phyloP scores from a whole-genome alignment of 2,113 vertebrate species.

The Platysteira castanea region DNA sequence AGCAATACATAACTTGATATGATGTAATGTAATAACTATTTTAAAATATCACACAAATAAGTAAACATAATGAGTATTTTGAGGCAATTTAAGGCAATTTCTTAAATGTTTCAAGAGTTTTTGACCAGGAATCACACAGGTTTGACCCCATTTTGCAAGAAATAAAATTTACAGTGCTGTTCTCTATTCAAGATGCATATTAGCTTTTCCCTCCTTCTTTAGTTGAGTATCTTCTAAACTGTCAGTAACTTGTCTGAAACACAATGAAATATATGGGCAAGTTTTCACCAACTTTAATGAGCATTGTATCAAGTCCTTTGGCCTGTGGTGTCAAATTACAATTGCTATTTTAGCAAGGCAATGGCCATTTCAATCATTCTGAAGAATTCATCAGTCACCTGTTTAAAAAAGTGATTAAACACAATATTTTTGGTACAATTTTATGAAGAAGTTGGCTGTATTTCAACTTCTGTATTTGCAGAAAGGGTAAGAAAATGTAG shows the following conservation, averaged over 20 bases:
- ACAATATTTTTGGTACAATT: background rate
- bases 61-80: background rate
- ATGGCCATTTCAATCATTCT: background rate
- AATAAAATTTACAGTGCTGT: background rate
- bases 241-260: background rate
- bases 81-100: background rate
- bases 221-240: accelerated
- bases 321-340: background rate
- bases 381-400: background rate
- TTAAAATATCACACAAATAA: background rate
- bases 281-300: background rate
- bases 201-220: background rate
- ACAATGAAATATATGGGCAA: background rate
- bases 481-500: background rate
- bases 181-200: background rate
- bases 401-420: background rate
- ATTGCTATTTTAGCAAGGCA: background rate
- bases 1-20: background rate
- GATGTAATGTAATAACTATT: background rate
- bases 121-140: background rate
- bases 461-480: background rate
- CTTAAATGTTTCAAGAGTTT: background rate
- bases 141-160: background rate
- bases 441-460: background rate
- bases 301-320: background rate